Evolutionary conservation across 2,888 invertebrate species (phyloP).

Genomic region (Tuberolachnus salignus): DNA sequence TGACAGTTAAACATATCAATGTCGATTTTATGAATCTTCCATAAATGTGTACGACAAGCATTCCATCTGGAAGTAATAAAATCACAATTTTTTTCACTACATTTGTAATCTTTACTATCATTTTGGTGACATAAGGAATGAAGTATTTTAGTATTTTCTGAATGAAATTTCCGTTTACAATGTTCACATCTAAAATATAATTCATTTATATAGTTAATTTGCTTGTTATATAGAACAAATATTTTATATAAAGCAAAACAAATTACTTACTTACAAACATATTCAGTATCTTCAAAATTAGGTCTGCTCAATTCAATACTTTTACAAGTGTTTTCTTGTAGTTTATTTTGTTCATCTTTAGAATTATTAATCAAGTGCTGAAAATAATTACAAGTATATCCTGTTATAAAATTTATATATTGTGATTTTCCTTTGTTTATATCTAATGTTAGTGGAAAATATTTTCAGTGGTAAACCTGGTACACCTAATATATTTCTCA

Average conservation of each 20-base stretch:
- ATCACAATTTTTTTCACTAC: slow-evolving; percentile 58
- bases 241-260: too few relatives aligned
- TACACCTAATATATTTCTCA: too few relatives aligned
- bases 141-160: slow-evolving; percentile 52
- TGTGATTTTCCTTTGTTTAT: neutral
- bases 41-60: slow-evolving; percentile 74
- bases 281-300: slow-evolving; percentile 45
- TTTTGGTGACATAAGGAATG: slow-evolving; percentile 50
- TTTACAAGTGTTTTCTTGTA: slow-evolving; percentile 11
- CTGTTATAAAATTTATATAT: neutral
- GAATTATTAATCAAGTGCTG: slow-evolving; percentile 27
- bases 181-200: slow-evolving; percentile 36
- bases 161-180: slow-evolving; percentile 51
- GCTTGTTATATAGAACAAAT: neutral
- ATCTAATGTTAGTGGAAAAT: neutral
- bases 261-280: slow-evolving; percentile 41
- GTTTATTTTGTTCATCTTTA: slow-evolving; percentile 12
- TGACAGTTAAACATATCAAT: slow-evolving; percentile 80
- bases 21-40: slow-evolving; percentile 78
- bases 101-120: slow-evolving; percentile 58
- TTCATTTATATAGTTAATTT: neutral
- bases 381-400: neutral
- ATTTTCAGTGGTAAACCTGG: too few relatives aligned
- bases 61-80: slow-evolving; percentile 67
- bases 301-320: slow-evolving; percentile 24